These are phyloP conservation scores for Saguinus imperator DNA, from an alignment of 2,113 vertebrate species.

Conservation along the genomic window DNA sequence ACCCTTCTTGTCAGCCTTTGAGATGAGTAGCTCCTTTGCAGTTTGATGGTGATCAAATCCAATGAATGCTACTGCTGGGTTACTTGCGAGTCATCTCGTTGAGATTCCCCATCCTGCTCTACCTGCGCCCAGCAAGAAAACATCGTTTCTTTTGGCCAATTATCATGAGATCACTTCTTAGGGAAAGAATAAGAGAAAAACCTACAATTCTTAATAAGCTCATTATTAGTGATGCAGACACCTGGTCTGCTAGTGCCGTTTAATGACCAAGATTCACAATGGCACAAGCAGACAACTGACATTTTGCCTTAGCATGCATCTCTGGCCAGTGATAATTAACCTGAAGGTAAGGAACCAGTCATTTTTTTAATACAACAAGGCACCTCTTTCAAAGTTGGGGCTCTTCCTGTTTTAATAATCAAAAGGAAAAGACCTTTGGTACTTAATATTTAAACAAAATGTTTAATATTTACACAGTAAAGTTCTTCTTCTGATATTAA, in stretches of 20 bases:
- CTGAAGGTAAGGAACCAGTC: slow-evolving; percentile 66
- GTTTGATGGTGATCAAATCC: slow-evolving; percentile 62
- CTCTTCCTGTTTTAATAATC: slow-evolving; percentile 74
- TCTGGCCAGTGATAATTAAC: slow-evolving; percentile 77
- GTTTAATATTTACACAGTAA: slow-evolving; percentile 82
- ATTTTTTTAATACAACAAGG: slow-evolving; percentile 74
- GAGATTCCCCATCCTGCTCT: neutral
- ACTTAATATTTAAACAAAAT: slow-evolving; percentile 81
- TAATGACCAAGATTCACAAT: slow-evolving; percentile 65
- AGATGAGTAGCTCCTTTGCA: slow-evolving; percentile 70
- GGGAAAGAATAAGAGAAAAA: slow-evolving; percentile 22
- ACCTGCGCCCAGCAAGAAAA: neutral
- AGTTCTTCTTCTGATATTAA: slow-evolving; percentile 80
- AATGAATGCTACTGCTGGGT: neutral
- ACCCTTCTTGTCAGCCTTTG: slow-evolving; percentile 79
- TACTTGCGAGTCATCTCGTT: slow-evolving; percentile 42
- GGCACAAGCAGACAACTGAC: slow-evolving; percentile 69
- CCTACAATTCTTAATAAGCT: slow-evolving; percentile 41
- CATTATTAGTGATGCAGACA: slow-evolving; percentile 1
- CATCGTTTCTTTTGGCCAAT: neutral
- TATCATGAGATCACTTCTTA: neutral
- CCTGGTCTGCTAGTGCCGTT: slow-evolving; percentile 19
- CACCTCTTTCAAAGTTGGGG: slow-evolving; percentile 76
- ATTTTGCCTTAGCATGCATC: slow-evolving; percentile 72
- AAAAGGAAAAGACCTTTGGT: slow-evolving; percentile 81